These are phyloP conservation scores for Phylloscopus trochilus DNA, from an alignment of 2,113 vertebrate species.

Conservation along the genomic window DNA sequence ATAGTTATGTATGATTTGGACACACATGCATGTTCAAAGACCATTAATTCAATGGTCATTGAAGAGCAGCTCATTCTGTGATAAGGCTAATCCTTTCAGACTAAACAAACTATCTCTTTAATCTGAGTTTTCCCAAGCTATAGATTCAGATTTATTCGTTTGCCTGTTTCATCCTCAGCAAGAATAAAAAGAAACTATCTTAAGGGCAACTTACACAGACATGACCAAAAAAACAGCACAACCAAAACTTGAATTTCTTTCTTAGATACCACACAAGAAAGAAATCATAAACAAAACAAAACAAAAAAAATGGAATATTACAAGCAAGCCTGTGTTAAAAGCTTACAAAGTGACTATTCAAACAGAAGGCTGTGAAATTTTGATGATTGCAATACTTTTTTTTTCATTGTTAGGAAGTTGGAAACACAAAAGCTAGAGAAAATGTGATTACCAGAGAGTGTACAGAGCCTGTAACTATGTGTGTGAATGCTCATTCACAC, in stretches of 20 bases:
- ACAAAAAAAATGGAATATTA: neutral
- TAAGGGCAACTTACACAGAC: neutral
- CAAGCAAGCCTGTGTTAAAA: neutral
- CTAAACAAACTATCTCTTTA: neutral
- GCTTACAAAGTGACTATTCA: neutral
- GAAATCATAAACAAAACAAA: neutral
- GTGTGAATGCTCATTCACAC: neutral
- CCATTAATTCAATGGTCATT: neutral
- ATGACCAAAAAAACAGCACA: neutral
- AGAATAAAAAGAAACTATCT: neutral
- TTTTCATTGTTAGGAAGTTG: neutral
- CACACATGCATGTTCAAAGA: neutral
- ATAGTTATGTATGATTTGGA: neutral
- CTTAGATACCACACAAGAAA: neutral
- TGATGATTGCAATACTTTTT: neutral
- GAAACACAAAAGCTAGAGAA: neutral
- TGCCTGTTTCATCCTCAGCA: neutral
- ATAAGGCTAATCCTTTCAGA: neutral
- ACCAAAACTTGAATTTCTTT: neutral
- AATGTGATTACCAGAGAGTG: neutral
- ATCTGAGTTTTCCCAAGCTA: neutral
- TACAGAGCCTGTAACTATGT: neutral
- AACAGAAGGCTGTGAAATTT: neutral
- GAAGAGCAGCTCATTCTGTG: neutral
- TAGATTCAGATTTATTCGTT: neutral